These are phyloP conservation scores for Listronotus oregonensis DNA, from an alignment of 1,140 invertebrate genomes.

Conservation along the genomic window DNA sequence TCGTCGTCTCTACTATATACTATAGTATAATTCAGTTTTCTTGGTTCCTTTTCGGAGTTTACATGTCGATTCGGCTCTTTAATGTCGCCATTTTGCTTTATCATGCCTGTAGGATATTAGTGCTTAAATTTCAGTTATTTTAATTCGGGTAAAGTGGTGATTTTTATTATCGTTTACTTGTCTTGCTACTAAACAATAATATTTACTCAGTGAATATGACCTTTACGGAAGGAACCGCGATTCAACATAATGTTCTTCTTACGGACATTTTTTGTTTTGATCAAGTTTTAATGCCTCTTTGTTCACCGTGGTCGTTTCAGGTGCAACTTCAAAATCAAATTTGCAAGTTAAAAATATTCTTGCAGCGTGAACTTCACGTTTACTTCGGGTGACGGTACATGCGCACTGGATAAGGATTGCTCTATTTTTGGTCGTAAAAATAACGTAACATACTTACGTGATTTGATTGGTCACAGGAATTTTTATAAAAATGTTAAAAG, in stretches of 20 bases:
- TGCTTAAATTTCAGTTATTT: slow-evolving; percentile 8
- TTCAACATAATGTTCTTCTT: too few species aligned
- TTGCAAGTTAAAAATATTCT: too few species aligned
- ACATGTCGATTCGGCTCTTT: slow-evolving; percentile 25
- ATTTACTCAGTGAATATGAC: not conserved
- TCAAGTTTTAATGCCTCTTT: too few species aligned
- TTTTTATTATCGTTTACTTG: not conserved
- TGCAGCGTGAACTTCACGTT: too few species aligned
- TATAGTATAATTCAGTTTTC: slow-evolving; percentile 39
- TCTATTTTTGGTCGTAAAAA: slow-evolving; percentile 9
- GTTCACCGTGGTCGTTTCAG: too few species aligned
- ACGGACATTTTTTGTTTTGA: too few species aligned
- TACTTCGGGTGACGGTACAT: slow-evolving; percentile 5
- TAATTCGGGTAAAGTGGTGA: not conserved
- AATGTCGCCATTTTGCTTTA: slow-evolving; percentile 32
- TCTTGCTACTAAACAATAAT: not conserved
- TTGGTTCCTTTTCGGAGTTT: slow-evolving; percentile 36
- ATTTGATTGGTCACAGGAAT: slow-evolving; percentile 8
- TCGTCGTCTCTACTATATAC: slow-evolving; percentile 34
- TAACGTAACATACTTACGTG: not conserved
- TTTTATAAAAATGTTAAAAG: slow-evolving; percentile 24
- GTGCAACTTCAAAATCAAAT: too few species aligned
- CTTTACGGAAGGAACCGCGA: too few species aligned
- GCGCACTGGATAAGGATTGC: slow-evolving; percentile 8
- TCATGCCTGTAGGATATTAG: not conserved